These are phyloP conservation scores for Monodelphis domestica DNA, from an alignment of 2,797 vertebrate species.

Conservation along the genomic window DNA sequence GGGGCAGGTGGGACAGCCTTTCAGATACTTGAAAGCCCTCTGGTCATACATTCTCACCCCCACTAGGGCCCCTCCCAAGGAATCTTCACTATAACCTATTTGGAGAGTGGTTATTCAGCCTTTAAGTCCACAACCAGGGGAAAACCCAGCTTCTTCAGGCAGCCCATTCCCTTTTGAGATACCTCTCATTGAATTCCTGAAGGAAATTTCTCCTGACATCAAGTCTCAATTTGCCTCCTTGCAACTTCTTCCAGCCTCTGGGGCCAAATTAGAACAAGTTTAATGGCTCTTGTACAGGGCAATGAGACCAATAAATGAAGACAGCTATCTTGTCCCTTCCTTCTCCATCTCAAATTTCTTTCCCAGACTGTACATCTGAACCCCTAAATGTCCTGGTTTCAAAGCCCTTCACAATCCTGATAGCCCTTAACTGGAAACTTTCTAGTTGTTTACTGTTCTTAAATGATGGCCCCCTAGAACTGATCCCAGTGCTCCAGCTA, in stretches of 20 bases:
- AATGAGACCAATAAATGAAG: no score
- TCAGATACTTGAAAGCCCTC: background rate
- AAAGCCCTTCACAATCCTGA: background rate
- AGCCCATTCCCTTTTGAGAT: background rate
- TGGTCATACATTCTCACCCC: background rate
- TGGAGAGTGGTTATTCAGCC: background rate
- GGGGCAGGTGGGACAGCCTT: background rate
- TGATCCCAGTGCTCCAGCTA: background rate
- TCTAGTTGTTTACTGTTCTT: background rate
- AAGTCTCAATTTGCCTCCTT: background rate
- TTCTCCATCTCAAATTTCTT: no score
- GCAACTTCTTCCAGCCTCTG: background rate
- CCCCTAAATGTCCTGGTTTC: no score
- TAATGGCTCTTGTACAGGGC: background rate
- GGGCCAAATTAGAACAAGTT: background rate
- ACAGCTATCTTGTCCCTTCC: no score
- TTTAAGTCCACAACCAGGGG: background rate
- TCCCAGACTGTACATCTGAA: no score
- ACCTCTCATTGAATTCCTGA: no score
- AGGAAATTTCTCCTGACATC: background rate
- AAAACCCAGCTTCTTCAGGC: background rate
- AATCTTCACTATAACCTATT: background rate
- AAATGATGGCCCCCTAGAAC: background rate
- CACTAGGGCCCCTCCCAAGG: background rate
- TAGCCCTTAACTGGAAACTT: background rate